phyloP scores from a whole-genome alignment of 2,113 vertebrate species.

The Coryphaenoides rupestris region DNA sequence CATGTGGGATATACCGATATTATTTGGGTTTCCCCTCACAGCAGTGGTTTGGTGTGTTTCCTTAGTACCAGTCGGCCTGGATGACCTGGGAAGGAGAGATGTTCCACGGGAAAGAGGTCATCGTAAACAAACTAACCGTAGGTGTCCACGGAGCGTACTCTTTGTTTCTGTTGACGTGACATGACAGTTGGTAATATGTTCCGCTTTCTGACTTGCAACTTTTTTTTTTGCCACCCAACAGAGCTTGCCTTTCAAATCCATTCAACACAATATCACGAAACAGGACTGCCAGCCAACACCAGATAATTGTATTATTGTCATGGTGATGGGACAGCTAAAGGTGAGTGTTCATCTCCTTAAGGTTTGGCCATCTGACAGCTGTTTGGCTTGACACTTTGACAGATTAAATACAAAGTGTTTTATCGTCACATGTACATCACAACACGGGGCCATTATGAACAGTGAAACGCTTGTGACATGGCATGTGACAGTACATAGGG shows the following conservation, averaged over 20 bases:
- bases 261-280: slow-evolving; percentile 62
- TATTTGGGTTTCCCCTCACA: background rate
- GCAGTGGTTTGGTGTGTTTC: background rate
- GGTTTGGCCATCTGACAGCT: no score
- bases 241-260: slow-evolving; percentile 66
- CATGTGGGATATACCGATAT: no score
- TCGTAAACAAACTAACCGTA: slow-evolving; percentile 67
- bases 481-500: no score
- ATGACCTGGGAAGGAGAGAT: slow-evolving; percentile 73
- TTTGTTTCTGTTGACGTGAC: background rate
- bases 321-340: slow-evolving; percentile 72
- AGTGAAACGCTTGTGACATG: no score
- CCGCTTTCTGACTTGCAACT: background rate
- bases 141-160: slow-evolving; percentile 10
- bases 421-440: no score
- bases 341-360: slow-evolving; percentile 35
- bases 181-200: background rate
- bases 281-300: slow-evolving; percentile 67
- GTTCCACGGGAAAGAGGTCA: slow-evolving; percentile 65
- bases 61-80: slow-evolving; percentile 51
- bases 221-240: slow-evolving; percentile 26
- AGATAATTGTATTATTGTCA: slow-evolving; percentile 64
- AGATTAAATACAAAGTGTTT: no score
- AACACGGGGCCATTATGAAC: no score
- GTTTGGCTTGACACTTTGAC: no score